phyloP scores from a whole-genome alignment of 2,888 invertebrate genomes.

The Blera fallax region DNA sequence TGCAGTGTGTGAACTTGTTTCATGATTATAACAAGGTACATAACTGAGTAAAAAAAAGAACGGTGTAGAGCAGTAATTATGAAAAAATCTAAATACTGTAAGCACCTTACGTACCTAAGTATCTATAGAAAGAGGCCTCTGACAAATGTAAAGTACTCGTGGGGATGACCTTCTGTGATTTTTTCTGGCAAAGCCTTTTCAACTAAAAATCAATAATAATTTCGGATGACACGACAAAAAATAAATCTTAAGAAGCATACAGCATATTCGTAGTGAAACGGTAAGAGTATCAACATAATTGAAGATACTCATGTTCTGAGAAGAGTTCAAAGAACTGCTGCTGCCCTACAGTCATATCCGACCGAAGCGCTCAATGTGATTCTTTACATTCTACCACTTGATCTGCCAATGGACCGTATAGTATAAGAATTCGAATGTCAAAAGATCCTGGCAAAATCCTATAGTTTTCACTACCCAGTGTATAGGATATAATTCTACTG shows the following conservation, averaged over 20 bases:
- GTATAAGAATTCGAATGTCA: too few species aligned
- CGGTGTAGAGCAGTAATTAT: conserved; percentile 43
- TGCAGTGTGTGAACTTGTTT: background rate
- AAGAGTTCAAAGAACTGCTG: background rate
- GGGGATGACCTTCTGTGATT: background rate
- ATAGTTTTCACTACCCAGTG: too few species aligned
- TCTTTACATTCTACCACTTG: too few species aligned
- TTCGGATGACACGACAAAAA: conserved; percentile 26
- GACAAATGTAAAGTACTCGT: background rate
- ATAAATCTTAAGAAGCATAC: background rate
- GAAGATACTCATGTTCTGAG: background rate
- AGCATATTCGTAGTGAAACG: background rate
- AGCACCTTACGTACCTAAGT: background rate
- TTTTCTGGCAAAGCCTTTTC: background rate
- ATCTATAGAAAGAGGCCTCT: background rate
- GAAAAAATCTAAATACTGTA: conserved; percentile 31
- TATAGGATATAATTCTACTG: too few species aligned
- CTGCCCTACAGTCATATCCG: too few species aligned
- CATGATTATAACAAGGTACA: conserved; percentile 10
- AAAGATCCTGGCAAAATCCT: too few species aligned
- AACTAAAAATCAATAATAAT: conserved; percentile 27
- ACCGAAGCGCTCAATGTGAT: too few species aligned
- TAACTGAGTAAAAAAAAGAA: background rate
- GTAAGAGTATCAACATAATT: conserved; percentile 6
- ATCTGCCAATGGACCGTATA: too few species aligned